A percentile compares a stretch with the other conserved stretches of the same genome.
phyloP scores from a whole-genome alignment of 2,113 vertebrate genomes.

The Tonatia bakeri region DNA sequence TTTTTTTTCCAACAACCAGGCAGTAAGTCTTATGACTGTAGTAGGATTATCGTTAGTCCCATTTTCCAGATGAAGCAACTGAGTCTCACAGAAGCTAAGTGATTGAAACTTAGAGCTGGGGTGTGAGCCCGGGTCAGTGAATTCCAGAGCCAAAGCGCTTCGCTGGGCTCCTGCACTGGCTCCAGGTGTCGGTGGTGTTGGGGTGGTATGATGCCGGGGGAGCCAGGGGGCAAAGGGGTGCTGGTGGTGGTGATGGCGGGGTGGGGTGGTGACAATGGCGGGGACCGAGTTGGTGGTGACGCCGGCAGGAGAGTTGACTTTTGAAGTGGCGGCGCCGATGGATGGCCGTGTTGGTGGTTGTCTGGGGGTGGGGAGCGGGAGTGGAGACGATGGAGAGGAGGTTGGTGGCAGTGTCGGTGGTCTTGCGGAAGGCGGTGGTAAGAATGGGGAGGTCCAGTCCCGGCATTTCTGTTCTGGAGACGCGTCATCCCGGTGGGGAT shows the following conservation, averaged over 20 bases:
- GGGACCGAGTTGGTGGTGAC: no score
- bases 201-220: neutral
- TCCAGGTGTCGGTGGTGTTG: neutral
- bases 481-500: neutral
- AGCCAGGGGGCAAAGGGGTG: neutral
- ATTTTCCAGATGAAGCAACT: neutral
- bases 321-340: no score
- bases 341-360: neutral
- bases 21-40: no score
- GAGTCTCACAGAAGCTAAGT: neutral
- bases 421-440: neutral
- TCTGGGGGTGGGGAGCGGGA: neutral
- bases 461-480: neutral
- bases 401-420: neutral
- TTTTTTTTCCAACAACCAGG: no score
- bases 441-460: neutral
- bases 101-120: neutral
- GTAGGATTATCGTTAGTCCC: neutral
- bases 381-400: neutral
- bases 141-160: neutral
- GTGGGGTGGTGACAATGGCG: neutral
- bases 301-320: accelerated
- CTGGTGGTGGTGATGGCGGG: accelerated
- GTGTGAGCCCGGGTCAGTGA: neutral
- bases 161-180: accelerated